These are phyloP conservation scores for Leptinotarsa peninsularis DNA, from an alignment of 2,888 invertebrate genomes.

Conservation along the genomic window DNA sequence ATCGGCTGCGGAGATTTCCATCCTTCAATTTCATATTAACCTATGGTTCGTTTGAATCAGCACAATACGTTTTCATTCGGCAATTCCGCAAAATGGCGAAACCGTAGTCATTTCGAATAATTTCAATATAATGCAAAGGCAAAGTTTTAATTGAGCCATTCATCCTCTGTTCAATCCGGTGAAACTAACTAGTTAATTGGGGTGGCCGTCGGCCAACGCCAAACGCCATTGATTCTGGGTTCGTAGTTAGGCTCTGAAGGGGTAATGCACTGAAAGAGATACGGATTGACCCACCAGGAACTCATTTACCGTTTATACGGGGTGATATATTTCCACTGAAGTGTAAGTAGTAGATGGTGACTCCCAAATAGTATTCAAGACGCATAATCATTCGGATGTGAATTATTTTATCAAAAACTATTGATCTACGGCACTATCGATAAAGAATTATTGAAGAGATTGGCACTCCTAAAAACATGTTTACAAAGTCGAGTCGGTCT, in stretches of 20 bases:
- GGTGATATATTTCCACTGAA: background rate
- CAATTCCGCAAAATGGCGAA: conserved; percentile 4
- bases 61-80: conserved; percentile 9
- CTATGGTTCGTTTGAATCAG: conserved; percentile 1
- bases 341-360: no score
- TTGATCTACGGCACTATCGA: no score
- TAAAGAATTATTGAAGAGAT: no score
- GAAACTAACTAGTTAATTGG: conserved; percentile 42
- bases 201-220: conserved; percentile 30
- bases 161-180: conserved; percentile 41
- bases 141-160: conserved; percentile 44
- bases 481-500: no score
- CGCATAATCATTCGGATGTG: no score
- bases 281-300: conserved; percentile 18
- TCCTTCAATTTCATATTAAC: background rate
- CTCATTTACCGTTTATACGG: background rate
- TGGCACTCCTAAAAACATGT: no score
- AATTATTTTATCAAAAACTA: no score
- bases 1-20: no score
- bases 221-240: conserved; percentile 26
- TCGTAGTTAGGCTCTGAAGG: background rate
- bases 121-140: conserved; percentile 17
- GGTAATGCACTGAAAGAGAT: conserved; percentile 37
- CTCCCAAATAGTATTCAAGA: no score
- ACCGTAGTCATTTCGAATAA: conserved; percentile 15